phyloP scores from a whole-genome alignment of 1,140 invertebrate species.

The Caerostris extrusa region DNA sequence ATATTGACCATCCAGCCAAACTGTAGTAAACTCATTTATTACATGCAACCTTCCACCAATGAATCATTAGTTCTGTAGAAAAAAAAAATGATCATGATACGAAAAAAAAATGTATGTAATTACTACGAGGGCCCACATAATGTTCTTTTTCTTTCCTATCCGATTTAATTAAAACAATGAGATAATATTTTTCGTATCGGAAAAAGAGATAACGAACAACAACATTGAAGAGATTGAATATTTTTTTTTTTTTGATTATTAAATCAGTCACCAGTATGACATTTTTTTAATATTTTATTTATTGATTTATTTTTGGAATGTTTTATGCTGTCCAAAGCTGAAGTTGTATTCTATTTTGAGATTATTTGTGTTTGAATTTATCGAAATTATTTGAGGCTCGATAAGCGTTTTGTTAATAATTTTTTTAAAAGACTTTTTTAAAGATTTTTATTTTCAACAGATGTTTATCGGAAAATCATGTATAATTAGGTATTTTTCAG shows the following conservation, averaged over 20 bases:
- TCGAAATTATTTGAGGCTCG: neutral
- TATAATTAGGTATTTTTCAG: neutral
- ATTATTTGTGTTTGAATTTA: conserved; percentile 14
- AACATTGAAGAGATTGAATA: neutral
- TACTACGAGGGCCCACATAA: conserved; percentile 3
- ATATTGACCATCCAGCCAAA: no score
- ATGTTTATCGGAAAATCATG: neutral
- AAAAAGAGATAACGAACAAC: conserved; percentile 17
- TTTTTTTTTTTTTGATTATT: conserved; percentile 16
- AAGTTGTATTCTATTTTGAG: conserved; percentile 31
- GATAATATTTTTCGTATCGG: conserved; percentile 37
- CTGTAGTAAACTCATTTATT: no score
- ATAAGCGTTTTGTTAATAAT: neutral
- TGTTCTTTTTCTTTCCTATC: neutral
- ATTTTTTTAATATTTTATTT: conserved; percentile 23
- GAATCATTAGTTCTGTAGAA: no score
- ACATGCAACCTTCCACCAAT: no score
- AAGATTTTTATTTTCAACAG: conserved; percentile 41
- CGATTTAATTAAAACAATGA: conserved; percentile 67
- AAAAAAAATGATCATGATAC: neutral
- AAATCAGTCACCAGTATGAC: conserved; percentile 30
- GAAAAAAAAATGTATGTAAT: conserved; percentile 32
- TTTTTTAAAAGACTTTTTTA: no score
- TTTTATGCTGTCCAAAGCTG: neutral
- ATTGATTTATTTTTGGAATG: neutral